Conservation (phyloP, 1,140 invertebrate genomes). For the Asobara japonica region DNA sequence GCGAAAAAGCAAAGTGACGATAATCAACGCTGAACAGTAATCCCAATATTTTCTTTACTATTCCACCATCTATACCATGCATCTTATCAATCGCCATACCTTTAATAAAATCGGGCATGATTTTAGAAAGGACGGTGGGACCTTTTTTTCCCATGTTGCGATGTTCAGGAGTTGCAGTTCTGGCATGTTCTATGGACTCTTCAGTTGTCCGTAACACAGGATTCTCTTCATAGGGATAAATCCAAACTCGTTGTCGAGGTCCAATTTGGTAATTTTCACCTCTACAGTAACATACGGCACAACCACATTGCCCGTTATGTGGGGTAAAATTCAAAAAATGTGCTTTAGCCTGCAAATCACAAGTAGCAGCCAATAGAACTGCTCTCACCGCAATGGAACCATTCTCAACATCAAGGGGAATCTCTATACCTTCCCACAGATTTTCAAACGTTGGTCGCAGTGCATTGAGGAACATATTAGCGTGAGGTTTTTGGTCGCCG, state of each 20-base stretch:
- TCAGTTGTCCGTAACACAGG: constrained; percentile 10
- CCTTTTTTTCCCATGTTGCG: constrained; percentile 15
- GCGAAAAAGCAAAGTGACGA: constrained; percentile 23
- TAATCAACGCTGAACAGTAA: constrained; percentile 21
- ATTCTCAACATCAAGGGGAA: neutral
- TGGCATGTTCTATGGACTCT: constrained; percentile 5
- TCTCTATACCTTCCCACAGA: neutral
- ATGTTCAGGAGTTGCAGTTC: neutral
- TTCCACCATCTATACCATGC: constrained; percentile 31
- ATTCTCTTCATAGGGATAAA: constrained; percentile 6
- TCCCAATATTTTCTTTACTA: constrained; percentile 21
- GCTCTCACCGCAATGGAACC: constrained; percentile 18
- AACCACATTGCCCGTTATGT: constrained; percentile 19
- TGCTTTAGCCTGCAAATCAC: constrained; percentile 28
- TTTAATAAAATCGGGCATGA: constrained; percentile 35
- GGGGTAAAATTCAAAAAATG: constrained; percentile 20
- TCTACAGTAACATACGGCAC: neutral
- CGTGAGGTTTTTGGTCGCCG: neutral
- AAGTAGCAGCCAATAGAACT: constrained; percentile 21
- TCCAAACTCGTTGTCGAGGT: neutral
- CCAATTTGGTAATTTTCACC: neutral
- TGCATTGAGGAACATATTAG: neutral
- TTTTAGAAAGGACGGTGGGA: neutral
- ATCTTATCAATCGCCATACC: constrained; percentile 36
- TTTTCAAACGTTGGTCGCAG: neutral